Conservation (phyloP, 2,888 invertebrate genomes). For the Hecatera dysodea region DNA sequence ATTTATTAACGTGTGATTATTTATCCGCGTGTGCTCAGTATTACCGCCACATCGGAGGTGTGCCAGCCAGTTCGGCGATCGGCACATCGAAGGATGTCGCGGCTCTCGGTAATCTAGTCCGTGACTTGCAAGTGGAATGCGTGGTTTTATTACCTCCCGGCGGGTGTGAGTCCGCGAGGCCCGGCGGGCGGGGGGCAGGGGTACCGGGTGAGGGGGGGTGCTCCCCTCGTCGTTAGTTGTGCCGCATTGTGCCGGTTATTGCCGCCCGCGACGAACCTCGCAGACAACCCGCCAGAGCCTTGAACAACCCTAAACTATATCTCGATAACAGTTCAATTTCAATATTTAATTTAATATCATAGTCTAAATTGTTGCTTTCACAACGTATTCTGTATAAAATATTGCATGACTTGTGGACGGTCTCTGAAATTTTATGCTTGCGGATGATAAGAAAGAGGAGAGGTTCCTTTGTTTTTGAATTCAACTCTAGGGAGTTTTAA, state of each 20-base stretch:
- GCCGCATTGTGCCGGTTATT: conserved; percentile 80
- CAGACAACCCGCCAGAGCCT: conserved; percentile 42
- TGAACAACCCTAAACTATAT: conserved; percentile 36
- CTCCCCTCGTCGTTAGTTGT: conserved; percentile 75
- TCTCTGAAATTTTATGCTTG: conserved; percentile 7
- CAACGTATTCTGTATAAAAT: conserved; percentile 5
- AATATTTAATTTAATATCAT: conserved; percentile 12
- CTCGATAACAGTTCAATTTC: conserved; percentile 48
- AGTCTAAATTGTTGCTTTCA: neutral
- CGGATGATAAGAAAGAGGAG: neutral
- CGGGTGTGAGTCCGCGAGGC: conserved; percentile 34
- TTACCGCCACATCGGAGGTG: conserved; percentile 50
- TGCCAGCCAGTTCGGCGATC: conserved; percentile 69
- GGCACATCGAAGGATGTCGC: conserved; percentile 82
- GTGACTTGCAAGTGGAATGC: conserved; percentile 89
- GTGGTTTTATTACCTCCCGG: conserved; percentile 84
- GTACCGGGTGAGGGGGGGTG: conserved; percentile 58
- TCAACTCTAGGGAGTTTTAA: conserved; percentile 1
- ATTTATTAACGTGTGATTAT: conserved; percentile 47
- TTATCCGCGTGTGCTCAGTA: conserved; percentile 45
- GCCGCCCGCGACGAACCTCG: conserved; percentile 64
- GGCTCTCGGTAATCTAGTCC: conserved; percentile 87
- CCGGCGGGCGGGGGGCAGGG: neutral
- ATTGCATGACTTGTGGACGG: neutral
- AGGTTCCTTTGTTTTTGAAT: conserved; percentile 8